A percentile compares a stretch with the other conserved stretches of the same genome.
Conservation (phyloP, 2,797 vertebrate genomes). For the Parauchenoglanis punctatus region DNA sequence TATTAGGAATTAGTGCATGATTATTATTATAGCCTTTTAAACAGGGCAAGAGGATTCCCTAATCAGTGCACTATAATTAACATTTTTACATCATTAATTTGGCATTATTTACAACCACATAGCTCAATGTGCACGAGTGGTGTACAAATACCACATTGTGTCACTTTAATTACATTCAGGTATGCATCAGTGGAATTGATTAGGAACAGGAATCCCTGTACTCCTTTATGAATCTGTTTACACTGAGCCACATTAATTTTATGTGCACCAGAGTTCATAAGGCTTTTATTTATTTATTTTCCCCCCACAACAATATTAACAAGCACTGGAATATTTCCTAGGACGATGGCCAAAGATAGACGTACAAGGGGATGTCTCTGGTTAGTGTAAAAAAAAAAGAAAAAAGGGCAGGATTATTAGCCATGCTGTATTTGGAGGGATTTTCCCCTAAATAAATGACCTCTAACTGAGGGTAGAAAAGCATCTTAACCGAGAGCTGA, state of each 20-base stretch:
- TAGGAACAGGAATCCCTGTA: background rate
- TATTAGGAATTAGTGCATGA: conserved; percentile 7
- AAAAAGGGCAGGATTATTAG: background rate
- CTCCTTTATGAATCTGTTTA: background rate
- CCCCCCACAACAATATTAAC: background rate
- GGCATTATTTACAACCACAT: background rate
- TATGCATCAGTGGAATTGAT: conserved; percentile 1
- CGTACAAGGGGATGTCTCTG: background rate
- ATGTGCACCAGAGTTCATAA: background rate
- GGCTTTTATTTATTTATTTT: background rate
- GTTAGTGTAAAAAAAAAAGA: background rate
- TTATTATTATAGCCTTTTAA: background rate
- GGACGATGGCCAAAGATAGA: background rate
- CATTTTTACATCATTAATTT: background rate
- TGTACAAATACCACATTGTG: background rate
- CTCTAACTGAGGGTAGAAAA: background rate
- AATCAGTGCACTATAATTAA: background rate
- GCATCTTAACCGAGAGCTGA: background rate
- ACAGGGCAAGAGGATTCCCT: conserved; percentile 20
- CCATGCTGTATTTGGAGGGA: too few species aligned
- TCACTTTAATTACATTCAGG: background rate
- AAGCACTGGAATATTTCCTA: background rate
- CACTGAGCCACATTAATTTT: background rate
- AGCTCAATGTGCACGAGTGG: background rate
- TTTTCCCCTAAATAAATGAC: background rate